Base-by-base conservation (phyloP, 2,113 vertebrate species). In the Pelmatolapia mariae region DNA sequence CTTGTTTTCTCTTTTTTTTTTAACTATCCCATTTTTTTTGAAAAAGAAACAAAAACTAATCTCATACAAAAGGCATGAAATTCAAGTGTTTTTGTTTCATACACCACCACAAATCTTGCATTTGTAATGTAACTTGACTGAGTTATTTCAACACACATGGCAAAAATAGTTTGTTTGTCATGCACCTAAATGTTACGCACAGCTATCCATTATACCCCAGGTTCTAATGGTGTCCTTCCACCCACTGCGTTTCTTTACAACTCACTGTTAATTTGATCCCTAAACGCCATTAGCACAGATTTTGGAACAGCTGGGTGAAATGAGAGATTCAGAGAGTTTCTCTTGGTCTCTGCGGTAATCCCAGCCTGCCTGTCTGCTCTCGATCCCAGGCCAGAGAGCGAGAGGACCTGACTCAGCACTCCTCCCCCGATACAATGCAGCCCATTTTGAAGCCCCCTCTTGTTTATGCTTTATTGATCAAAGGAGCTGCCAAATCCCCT, bases 401-500 rank as follows among this genome's bases (percentile, higher is more conserved):
- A 95, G 93, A 94, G 93, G 92, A 90, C 92, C 95, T 95, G 95
- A 96, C 96, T 97, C 97, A 95, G 97, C 97, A 97, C 94, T 96
- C 97, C 94, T 81, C 92, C 94, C 87, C 86, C 87, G 89, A 93
- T 95, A 96, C 96, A 97, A 97, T 97, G 95, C 96, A 95, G 95
- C 94, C 97, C 97, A 96, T 97, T 97, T 96, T 96, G 96, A 97
- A 96, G 95, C 96, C 97, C 97, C 95, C 94, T 95, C 97, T 97
- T 97, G 96, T 97, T 98, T 97, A 97, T 97, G 97, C 97, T 98
- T 96, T 97, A 96, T 95, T 98, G 97, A 98, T 98, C 97, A 98
- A 98, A 98, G 97, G 92, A 96, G 82, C 94, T 96, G 96, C 96
- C 95, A 97, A 97, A 96, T 95, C 96, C 96, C 95, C 94, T 92